Evolutionary conservation across 2,888 invertebrate genomes (phyloP), one percentile per base, ranked within the genome.

Genomic region (Athalia cordata): DNA sequence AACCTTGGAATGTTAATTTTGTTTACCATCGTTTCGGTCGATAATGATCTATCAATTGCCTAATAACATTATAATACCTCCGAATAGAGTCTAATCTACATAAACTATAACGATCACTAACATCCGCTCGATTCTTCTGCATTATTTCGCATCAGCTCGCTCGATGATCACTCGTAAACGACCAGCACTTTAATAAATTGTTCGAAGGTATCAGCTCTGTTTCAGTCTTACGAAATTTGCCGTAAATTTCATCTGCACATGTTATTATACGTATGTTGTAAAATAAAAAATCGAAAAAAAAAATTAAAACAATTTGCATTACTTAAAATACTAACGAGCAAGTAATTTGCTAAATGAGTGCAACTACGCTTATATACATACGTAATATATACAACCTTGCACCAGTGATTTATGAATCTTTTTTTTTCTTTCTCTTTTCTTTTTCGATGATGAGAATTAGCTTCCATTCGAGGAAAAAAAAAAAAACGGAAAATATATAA

Each of bases 291-390:
- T 29, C 2, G 2, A 29, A 29, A 29, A 29, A 29, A 29, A 29
- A 29, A 29, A 29, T 13, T 7, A 4, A 13, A 62, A 8, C 4
- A 62, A 62, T 70, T 70, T 70, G 43, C 70, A 57, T 70, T 70
- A 52, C 15, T 68, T 15, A 8, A 49, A 29, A 9, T 67, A 49
- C 29, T 49, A 68, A 68, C 45, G 45, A 59, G 47, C 7, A 59
- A 45, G 13, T 13, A 59, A 72, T 57, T 72, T 59, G 57, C 59
- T 72, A 57, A 72, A 72, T 72, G 3, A 47, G 45, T 59, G 59
- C 59, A 49, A 66, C 29, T 3, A 62, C 13, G 59, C 50, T 50
- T 52, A 9, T 52, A 29, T 29, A 29, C 29, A 29, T 52, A 52
- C 8, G n/a, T n/a, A 9, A 52, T 55, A 11, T 11, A 55, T 55